Conservation (phyloP, 2,888 invertebrate species). For the Sarcophaga rosellei region DNA sequence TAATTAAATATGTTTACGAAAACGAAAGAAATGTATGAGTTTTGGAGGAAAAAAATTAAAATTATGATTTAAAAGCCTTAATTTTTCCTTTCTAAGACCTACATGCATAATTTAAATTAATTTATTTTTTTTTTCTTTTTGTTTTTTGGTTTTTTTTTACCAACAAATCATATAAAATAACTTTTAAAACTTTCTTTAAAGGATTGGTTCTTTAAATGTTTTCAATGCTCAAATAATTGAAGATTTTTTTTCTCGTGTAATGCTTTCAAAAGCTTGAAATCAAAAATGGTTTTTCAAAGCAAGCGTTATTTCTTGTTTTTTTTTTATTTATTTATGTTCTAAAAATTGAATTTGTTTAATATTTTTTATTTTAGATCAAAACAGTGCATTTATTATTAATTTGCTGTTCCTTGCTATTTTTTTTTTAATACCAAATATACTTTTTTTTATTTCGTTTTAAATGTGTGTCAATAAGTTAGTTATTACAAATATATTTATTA, state of each 20-base stretch:
- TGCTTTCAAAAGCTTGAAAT: background rate
- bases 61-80: conserved; percentile 22
- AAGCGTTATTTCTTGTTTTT: conserved; percentile 51
- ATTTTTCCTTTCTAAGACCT: conserved; percentile 27
- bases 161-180: conserved; percentile 21
- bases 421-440: conserved; percentile 58
- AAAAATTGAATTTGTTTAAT: conserved; percentile 44
- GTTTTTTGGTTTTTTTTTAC: background rate
- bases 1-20: background rate
- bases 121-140: background rate
- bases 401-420: background rate
- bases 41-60: background rate
- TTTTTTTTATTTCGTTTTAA: conserved; percentile 26
- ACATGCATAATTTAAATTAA: conserved; percentile 54
- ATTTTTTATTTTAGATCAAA: conserved; percentile 46
- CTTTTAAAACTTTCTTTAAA: conserved; percentile 46
- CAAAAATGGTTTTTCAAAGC: conserved; percentile 45
- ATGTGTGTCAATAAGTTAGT: conserved; percentile 22
- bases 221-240: conserved; percentile 14
- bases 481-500: conserved; percentile 9
- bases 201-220: background rate
- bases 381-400: conserved; percentile 49
- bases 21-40: background rate
- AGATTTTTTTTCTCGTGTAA: conserved; percentile 9
- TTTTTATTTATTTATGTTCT: conserved; percentile 46